Conservation (phyloP, 2,797 vertebrate species). For the Muscicapa striata region DNA sequence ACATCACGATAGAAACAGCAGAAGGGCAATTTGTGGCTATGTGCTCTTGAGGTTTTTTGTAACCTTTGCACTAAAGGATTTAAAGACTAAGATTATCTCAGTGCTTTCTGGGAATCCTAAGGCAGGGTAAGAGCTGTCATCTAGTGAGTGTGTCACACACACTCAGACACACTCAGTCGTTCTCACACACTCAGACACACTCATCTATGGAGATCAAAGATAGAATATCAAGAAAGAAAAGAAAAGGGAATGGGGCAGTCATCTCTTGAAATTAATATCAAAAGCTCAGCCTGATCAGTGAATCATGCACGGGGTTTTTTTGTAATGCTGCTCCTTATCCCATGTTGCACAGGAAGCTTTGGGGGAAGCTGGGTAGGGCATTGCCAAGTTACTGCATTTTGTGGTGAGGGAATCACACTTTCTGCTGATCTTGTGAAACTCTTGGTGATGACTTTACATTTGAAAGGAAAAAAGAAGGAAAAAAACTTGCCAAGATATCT, state of each 20-base stretch:
- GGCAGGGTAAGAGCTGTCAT: not conserved
- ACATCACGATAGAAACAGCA: accelerated
- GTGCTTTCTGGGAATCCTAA: not conserved
- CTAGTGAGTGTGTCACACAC: too few species aligned
- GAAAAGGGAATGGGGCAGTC: not conserved
- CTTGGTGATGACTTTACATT: not conserved
- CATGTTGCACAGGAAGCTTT: not conserved
- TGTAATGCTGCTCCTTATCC: not conserved
- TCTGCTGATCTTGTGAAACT: not conserved
- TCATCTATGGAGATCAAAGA: not conserved
- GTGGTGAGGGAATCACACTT: not conserved
- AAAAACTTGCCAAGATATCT: not conserved
- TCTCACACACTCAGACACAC: too few species aligned
- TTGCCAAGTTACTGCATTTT: not conserved
- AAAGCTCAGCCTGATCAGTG: not conserved
- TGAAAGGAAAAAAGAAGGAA: not conserved
- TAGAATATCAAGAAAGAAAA: not conserved
- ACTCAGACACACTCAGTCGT: too few species aligned
- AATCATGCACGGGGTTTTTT: not conserved
- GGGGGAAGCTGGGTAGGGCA: not conserved
- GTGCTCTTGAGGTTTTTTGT: not conserved
- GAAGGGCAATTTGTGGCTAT: not conserved
- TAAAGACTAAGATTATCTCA: not conserved
- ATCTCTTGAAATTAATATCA: not conserved
- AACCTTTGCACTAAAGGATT: not conserved